Conservation (phyloP, 1,140 invertebrate species). For the Elymnias hypermnestra region DNA sequence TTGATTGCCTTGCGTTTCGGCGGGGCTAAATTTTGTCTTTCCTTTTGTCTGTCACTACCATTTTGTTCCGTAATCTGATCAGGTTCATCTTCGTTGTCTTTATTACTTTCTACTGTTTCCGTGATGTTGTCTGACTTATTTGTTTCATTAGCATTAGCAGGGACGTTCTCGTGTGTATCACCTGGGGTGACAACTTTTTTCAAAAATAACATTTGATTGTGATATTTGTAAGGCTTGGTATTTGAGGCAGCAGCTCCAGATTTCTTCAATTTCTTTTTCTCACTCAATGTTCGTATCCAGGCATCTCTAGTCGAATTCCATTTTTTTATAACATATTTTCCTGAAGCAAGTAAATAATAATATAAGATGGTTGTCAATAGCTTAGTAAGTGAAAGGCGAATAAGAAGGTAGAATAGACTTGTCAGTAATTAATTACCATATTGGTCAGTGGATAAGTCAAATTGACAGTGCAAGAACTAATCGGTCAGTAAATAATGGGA, state of each 20-base stretch:
- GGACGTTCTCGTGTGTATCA: neutral
- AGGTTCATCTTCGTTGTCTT: neutral
- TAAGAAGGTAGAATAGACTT: too few relatives aligned
- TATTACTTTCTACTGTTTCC: neutral
- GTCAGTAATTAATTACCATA: too few relatives aligned
- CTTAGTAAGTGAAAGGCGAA: too few relatives aligned
- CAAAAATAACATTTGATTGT: neutral
- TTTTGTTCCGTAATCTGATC: neutral
- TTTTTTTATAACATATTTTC: neutral
- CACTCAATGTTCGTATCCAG: neutral
- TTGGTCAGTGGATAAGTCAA: too few relatives aligned
- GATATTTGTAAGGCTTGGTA: neutral
- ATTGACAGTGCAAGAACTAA: too few relatives aligned
- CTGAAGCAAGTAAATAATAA: neutral
- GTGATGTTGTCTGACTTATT: neutral
- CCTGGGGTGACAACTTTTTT: neutral
- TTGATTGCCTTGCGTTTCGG: neutral
- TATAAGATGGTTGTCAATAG: too few relatives aligned
- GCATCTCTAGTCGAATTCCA: neutral
- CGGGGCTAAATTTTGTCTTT: neutral
- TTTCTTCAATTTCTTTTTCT: neutral
- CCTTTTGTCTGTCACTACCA: neutral
- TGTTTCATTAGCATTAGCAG: neutral
- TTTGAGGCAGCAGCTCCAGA: neutral
- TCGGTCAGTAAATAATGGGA: too few relatives aligned